phyloP scores from a whole-genome alignment of 1,140 invertebrate species.

The Drosophila nasuta region DNA sequence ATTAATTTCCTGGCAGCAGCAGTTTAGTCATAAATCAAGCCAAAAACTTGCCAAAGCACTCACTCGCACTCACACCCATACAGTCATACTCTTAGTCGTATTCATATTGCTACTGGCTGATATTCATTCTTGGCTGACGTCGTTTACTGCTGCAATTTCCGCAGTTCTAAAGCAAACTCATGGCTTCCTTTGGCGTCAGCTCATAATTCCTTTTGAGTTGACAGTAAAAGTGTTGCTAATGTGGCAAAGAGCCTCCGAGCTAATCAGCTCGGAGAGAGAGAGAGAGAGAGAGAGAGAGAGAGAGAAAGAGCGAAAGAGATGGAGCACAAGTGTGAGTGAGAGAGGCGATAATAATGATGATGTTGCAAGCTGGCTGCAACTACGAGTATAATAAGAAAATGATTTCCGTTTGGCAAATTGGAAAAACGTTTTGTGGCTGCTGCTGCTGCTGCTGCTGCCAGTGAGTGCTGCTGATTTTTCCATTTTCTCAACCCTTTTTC shows the following conservation, averaged over 20 bases:
- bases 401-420: slow-evolving; percentile 83
- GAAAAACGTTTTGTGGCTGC: slow-evolving; percentile 75
- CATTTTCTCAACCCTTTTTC: slow-evolving; percentile 28
- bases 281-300: neutral
- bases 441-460: slow-evolving; percentile 23
- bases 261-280: slow-evolving; percentile 58
- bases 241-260: slow-evolving; percentile 64
- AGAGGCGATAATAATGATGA: slow-evolving; percentile 46
- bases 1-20: slow-evolving; percentile 39
- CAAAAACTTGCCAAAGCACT: slow-evolving; percentile 9
- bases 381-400: slow-evolving; percentile 74
- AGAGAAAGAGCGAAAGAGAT: neutral
- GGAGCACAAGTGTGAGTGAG: neutral
- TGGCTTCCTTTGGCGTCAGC: slow-evolving; percentile 28
- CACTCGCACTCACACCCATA: slow-evolving; percentile 1
- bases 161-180: slow-evolving; percentile 40
- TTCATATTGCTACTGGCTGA: too few species aligned
- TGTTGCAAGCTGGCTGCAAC: slow-evolving; percentile 59
- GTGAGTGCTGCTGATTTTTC: slow-evolving; percentile 42
- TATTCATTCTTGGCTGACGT: slow-evolving; percentile 29
- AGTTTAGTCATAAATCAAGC: neutral
- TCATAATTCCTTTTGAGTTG: slow-evolving; percentile 74
- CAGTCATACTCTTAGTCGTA: slow-evolving; percentile 11
- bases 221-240: slow-evolving; percentile 75
- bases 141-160: slow-evolving; percentile 47